A percentile compares a stretch with the other conserved stretches of the same genome.
Evolutionary conservation across 2,888 invertebrate species (phyloP).

Genomic region (Drosophila acutilabella): DNA sequence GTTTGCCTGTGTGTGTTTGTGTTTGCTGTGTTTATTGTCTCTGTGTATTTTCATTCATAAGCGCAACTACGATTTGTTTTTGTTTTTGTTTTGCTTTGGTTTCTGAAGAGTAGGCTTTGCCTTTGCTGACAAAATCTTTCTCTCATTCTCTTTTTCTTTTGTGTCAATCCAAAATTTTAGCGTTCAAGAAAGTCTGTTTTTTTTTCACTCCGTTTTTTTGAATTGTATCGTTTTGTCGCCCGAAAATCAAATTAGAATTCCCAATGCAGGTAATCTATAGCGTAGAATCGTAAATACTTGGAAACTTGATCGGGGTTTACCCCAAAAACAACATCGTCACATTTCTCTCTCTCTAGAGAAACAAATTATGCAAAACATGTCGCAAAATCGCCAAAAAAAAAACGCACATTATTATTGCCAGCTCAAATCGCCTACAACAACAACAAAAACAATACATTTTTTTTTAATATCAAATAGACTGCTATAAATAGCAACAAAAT

Average conservation of each 20-base stretch:
- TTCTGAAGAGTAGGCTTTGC: slow-evolving; percentile 41
- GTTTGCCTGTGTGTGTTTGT: slow-evolving; percentile 32
- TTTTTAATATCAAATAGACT: slow-evolving; percentile 31
- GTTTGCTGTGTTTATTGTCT: slow-evolving; percentile 19
- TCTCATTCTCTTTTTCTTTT: neutral
- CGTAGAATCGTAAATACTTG: slow-evolving; percentile 25
- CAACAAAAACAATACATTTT: slow-evolving; percentile 7
- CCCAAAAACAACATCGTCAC: slow-evolving; percentile 24
- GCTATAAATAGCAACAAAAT: slow-evolving; percentile 44
- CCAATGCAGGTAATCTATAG: slow-evolving; percentile 59
- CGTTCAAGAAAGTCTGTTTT: slow-evolving; percentile 14
- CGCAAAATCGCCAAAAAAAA: slow-evolving; percentile 21
- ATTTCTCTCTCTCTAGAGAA: slow-evolving; percentile 20
- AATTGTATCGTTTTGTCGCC: neutral
- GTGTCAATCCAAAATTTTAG: slow-evolving; percentile 18
- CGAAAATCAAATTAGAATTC: slow-evolving; percentile 32
- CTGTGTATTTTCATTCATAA: slow-evolving; percentile 76
- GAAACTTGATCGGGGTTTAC: slow-evolving; percentile 49
- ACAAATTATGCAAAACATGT: slow-evolving; percentile 70
- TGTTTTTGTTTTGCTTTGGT: slow-evolving; percentile 12
- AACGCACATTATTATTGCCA: slow-evolving; percentile 38
- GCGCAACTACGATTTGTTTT: slow-evolving; percentile 49
- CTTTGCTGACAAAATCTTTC: slow-evolving; percentile 6
- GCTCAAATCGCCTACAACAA: slow-evolving; percentile 17
- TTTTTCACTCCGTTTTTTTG: neutral